Evolutionary conservation across 2,797 vertebrate species (phyloP).

Genomic region (Leptoclinus maculatus): DNA sequence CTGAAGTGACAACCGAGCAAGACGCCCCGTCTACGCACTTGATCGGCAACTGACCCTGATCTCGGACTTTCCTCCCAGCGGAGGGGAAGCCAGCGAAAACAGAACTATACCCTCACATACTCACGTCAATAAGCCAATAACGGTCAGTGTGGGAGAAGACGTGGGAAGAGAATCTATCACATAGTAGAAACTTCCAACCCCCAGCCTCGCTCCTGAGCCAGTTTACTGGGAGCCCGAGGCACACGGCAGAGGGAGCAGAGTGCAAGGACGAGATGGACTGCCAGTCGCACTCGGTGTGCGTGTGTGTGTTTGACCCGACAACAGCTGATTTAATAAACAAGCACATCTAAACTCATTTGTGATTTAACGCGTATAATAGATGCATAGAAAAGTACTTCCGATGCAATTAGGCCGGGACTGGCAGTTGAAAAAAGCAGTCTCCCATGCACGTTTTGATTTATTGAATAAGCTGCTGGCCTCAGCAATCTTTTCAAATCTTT

Average conservation of each 20-base stretch:
- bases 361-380: slow-evolving; percentile 37
- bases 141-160: slow-evolving; percentile 1
- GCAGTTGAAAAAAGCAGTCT: slow-evolving; percentile 31
- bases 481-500: slow-evolving; percentile 33
- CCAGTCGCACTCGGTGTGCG: too few relatives aligned
- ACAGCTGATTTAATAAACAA: slow-evolving; percentile 44
- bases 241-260: slow-evolving; percentile 31
- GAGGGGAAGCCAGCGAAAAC: slow-evolving; percentile 6
- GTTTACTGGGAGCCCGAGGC: slow-evolving; percentile 21
- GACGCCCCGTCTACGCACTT: neutral
- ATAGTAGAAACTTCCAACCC: slow-evolving; percentile 23
- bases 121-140: slow-evolving; percentile 28
- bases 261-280: slow-evolving; percentile 21
- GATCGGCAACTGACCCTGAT: slow-evolving; percentile 8
- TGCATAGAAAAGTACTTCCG: slow-evolving; percentile 33
- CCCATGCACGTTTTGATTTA: slow-evolving; percentile 48
- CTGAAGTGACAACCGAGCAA: slow-evolving; percentile 22
- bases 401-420: slow-evolving; percentile 43
- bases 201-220: slow-evolving; percentile 8
- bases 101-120: slow-evolving; percentile 1
- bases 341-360: slow-evolving; percentile 36
- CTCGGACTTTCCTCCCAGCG: neutral
- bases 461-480: slow-evolving; percentile 27
- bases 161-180: too few relatives aligned
- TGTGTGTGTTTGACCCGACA: slow-evolving; percentile 29